Conservation (phyloP, 2,888 invertebrate genomes). For the Hydroisotoma schaefferi region DNA sequence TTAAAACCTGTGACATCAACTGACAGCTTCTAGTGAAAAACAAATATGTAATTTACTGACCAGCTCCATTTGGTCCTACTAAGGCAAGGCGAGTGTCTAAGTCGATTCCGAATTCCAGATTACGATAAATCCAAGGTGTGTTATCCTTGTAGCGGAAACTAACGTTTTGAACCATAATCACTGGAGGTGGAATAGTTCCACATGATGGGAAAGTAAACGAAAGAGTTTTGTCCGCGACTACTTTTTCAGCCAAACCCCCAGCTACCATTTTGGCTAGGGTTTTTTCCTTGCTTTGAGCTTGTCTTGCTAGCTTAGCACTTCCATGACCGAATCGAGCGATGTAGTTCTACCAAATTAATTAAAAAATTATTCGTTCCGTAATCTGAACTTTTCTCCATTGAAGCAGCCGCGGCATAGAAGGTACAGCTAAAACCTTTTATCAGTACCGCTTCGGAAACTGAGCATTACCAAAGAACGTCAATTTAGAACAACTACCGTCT, state of each 20-base stretch:
- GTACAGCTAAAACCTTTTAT: neutral
- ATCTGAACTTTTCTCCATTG: neutral
- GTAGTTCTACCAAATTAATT: slow-evolving; percentile 68
- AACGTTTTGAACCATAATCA: slow-evolving; percentile 98
- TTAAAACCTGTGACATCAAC: neutral
- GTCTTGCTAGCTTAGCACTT: slow-evolving; percentile 94
- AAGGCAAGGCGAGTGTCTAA: slow-evolving; percentile 91
- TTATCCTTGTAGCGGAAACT: slow-evolving; percentile 87
- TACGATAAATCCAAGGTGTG: slow-evolving; percentile 89
- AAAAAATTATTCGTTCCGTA: neutral
- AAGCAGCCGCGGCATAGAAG: neutral
- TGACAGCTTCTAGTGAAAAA: neutral
- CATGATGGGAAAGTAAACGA: slow-evolving; percentile 95
- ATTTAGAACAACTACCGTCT: no score
- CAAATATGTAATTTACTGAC: slow-evolving; percentile 20
- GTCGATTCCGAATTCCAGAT: slow-evolving; percentile 98
- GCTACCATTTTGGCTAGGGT: slow-evolving; percentile 99
- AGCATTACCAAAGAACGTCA: neutral
- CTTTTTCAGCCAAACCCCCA: slow-evolving; percentile 54
- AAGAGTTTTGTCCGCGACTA: slow-evolving; percentile 74
- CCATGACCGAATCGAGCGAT: slow-evolving; percentile 99
- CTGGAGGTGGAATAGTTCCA: slow-evolving; percentile 92
- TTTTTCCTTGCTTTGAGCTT: slow-evolving; percentile 99
- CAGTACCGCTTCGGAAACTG: neutral
- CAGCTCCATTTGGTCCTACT: slow-evolving; percentile 61